Conservation (phyloP, 2,797 vertebrate species). For the Triplophysa yarkandensis region DNA sequence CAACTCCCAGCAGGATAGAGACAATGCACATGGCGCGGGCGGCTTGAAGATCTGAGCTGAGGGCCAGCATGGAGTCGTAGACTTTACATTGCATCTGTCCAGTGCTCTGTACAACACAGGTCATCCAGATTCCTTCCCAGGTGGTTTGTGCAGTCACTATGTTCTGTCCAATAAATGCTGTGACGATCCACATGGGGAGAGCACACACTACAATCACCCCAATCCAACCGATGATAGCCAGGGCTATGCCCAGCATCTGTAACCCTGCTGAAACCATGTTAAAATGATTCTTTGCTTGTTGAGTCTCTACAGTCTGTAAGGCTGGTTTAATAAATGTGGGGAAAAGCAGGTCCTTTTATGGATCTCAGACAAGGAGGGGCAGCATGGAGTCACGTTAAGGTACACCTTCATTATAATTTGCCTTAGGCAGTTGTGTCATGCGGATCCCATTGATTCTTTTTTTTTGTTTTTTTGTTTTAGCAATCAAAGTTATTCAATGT, state of each 20-base stretch:
- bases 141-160: slow-evolving; percentile 86
- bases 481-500: neutral
- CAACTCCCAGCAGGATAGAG: slow-evolving; percentile 78
- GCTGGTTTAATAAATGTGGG: slow-evolving; percentile 48
- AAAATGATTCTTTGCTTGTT: slow-evolving; percentile 25
- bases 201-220: slow-evolving; percentile 81
- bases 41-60: slow-evolving; percentile 84
- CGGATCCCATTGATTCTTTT: neutral
- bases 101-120: slow-evolving; percentile 91
- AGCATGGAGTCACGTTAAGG: neutral
- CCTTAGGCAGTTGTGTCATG: slow-evolving; percentile 10
- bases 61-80: slow-evolving; percentile 88
- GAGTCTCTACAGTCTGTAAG: slow-evolving; percentile 43
- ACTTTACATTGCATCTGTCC: slow-evolving; percentile 96
- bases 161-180: slow-evolving; percentile 84
- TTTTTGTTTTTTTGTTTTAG: neutral
- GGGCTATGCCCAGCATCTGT: slow-evolving; percentile 87
- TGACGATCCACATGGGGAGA: slow-evolving; percentile 89
- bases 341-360: slow-evolving; percentile 67
- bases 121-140: slow-evolving; percentile 97
- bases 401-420: slow-evolving; percentile 47
- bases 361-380: slow-evolving; percentile 51
- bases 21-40: slow-evolving; percentile 85
- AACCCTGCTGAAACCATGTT: slow-evolving; percentile 86
- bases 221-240: slow-evolving; percentile 89